Evolutionary conservation across 2,888 invertebrate species (phyloP).

Genomic region (Tetanocera ferruginea): DNA sequence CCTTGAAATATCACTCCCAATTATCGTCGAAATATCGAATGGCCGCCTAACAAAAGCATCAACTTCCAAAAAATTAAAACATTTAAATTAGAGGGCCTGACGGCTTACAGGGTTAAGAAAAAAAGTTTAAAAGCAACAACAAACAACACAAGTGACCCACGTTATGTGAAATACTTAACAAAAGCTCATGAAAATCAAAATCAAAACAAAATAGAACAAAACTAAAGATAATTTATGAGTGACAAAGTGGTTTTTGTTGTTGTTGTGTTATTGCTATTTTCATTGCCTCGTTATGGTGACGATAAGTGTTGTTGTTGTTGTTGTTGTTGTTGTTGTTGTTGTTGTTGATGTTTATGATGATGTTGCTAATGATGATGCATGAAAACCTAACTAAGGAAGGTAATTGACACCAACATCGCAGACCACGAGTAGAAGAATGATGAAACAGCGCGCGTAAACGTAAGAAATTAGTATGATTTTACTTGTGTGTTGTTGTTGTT

Average conservation of each 20-base stretch:
- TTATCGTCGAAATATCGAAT: too few species aligned
- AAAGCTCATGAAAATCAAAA: neutral
- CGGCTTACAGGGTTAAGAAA: too few species aligned
- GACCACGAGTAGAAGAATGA: neutral
- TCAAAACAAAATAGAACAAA: neutral
- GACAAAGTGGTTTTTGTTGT: neutral
- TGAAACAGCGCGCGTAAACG: neutral
- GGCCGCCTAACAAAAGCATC: too few species aligned
- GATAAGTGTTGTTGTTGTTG: neutral
- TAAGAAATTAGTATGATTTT: neutral
- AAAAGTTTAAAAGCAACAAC: neutral
- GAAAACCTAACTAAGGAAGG: constrained; percentile 9
- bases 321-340: neutral
- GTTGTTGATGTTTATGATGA: neutral
- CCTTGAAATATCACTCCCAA: too few species aligned
- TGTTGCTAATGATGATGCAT: constrained; percentile 14
- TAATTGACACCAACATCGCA: constrained; percentile 13
- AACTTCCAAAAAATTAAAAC: too few species aligned
- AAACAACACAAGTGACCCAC: neutral
- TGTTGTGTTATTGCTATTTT: neutral
- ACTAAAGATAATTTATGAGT: neutral
- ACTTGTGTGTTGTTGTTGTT: neutral
- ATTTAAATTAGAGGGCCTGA: too few species aligned
- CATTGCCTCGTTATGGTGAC: neutral
- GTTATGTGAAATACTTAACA: neutral